Percentiles rank a stretch among this genome's conserved stretches.
Evolutionary conservation across 2,113 vertebrate species (phyloP).

Genomic region (Bolborhynchus lineola): DNA sequence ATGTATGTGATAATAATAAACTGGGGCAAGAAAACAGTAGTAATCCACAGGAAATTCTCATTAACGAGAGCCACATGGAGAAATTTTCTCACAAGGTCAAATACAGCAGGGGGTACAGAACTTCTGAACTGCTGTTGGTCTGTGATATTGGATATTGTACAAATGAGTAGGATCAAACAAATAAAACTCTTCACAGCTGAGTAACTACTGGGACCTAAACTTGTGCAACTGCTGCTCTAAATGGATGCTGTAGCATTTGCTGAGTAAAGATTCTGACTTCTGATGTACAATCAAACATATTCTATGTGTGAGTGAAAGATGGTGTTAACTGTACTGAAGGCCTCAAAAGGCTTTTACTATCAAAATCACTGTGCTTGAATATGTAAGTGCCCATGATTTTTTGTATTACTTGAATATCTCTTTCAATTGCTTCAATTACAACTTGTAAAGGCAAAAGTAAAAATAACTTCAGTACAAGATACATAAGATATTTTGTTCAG

Average conservation of each 20-base stretch:
- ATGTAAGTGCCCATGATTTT: neutral
- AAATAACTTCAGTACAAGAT: neutral
- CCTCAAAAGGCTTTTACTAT: neutral
- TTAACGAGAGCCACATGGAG: neutral
- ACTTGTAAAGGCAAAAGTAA: neutral
- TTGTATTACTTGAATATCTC: neutral
- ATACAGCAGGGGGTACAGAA: neutral
- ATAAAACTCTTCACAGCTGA: neutral
- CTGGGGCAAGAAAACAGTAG: neutral
- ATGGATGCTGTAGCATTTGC: neutral
- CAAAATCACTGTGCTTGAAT: neutral
- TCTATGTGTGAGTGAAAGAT: neutral
- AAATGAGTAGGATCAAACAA: neutral
- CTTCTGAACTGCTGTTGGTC: neutral
- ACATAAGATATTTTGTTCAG: neutral
- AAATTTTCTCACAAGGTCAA: neutral
- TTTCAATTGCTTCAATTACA: neutral
- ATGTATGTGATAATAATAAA: neutral
- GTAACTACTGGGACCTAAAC: neutral
- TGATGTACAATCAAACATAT: neutral
- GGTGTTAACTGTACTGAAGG: neutral
- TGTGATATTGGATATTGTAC: neutral
- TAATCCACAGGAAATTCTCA: neutral
- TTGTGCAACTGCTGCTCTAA: neutral
- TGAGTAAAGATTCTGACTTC: neutral